Conservation (phyloP, 2,888 invertebrate species). For the Congeria kusceri region DNA sequence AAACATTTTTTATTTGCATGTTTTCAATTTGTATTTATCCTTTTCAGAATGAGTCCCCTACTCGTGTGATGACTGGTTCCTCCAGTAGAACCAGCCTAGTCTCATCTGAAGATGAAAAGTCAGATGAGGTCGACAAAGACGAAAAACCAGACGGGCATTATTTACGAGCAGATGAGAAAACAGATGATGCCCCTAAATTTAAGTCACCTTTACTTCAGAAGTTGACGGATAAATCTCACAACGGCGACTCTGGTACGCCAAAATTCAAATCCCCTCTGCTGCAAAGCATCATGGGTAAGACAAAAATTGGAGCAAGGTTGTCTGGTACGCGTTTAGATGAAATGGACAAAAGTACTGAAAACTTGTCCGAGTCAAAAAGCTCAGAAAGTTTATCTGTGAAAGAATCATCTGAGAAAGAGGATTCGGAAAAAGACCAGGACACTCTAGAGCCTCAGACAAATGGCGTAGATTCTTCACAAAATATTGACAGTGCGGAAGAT, state of each 20-base stretch:
- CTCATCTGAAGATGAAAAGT: conserved; percentile 69
- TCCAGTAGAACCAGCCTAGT: conserved; percentile 71
- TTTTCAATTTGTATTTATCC: too few relatives aligned
- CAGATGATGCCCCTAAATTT: conserved; percentile 72
- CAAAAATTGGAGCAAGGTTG: conserved; percentile 70
- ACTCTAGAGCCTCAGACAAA: conserved; percentile 32
- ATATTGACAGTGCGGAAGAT: conserved; percentile 49
- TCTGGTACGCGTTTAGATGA: conserved; percentile 54
- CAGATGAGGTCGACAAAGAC: conserved; percentile 58
- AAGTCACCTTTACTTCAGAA: conserved; percentile 81
- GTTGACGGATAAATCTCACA: conserved; percentile 74
- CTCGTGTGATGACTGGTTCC: conserved; percentile 66
- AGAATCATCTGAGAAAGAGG: conserved; percentile 17
- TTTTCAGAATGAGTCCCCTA: conserved; percentile 64
- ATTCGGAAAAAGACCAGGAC: conserved; percentile 29
- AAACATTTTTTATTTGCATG: too few relatives aligned
- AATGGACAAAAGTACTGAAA: conserved; percentile 46
- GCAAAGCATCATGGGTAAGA: conserved; percentile 81
- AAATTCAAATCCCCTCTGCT: conserved; percentile 82
- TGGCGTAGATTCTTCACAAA: conserved; percentile 43
- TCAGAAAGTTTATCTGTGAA: conserved; percentile 36
- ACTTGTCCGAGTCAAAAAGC: conserved; percentile 34
- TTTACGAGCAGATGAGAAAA: conserved; percentile 10
- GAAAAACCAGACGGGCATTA: conserved; percentile 35
- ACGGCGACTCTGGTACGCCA: conserved; percentile 69